These are phyloP conservation scores for Drosophila siamana DNA, from an alignment of 2,888 invertebrate species.

Conservation along the genomic window DNA sequence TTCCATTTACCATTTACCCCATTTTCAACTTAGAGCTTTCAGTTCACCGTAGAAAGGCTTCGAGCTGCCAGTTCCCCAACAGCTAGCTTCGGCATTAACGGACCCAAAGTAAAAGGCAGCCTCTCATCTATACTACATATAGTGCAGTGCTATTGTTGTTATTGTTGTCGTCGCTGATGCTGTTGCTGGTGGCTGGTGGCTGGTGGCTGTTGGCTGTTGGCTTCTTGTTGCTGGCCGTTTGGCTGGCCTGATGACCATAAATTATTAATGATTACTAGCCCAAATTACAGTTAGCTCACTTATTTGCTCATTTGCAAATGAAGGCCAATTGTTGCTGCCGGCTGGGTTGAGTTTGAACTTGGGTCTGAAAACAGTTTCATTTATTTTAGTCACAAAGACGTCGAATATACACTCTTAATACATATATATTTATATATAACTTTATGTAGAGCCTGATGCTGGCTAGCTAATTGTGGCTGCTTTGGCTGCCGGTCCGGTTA, in stretches of 20 bases:
- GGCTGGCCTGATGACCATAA: conserved; percentile 71
- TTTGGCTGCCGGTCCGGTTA: conserved; percentile 48
- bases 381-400: conserved; percentile 63
- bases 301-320: conserved; percentile 81
- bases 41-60: conserved; percentile 9
- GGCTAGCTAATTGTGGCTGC: conserved; percentile 66
- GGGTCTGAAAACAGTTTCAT: conserved; percentile 47
- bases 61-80: conserved; percentile 6
- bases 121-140: conserved; percentile 20
- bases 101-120: conserved; percentile 30
- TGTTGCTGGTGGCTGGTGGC: conserved; percentile 14
- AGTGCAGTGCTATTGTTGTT: conserved; percentile 23
- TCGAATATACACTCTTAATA: conserved; percentile 4
- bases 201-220: conserved; percentile 27
- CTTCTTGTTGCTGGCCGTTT: conserved; percentile 21
- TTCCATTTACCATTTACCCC: conserved; percentile 5
- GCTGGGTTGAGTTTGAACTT: conserved; percentile 26
- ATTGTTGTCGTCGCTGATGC: conserved; percentile 8
- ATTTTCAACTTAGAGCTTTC: conserved; percentile 36
- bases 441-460: not conserved
- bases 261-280: conserved; percentile 82
- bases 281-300: conserved; percentile 82
- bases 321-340: conserved; percentile 75
- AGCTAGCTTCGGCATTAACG: conserved; percentile 27
- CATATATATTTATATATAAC: conserved; percentile 3